Evolutionary conservation across 2,888 invertebrate genomes (phyloP), one percentile per base, ranked within the genome.

Genomic region (Drosophila pegasa): DNA sequence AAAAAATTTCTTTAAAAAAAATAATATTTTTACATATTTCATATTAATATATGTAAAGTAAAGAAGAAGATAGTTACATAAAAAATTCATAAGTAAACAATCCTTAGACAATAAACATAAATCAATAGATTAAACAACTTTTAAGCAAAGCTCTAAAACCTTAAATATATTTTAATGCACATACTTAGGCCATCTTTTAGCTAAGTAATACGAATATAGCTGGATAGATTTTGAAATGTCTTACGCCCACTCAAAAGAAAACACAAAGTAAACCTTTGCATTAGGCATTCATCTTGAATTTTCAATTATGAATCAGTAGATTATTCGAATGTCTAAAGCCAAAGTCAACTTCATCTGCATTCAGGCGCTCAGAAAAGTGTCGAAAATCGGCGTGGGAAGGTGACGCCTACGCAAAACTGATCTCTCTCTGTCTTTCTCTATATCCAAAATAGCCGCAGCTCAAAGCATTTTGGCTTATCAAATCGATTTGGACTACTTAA

Each of bases 391-490:
- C 73, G 82, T 82, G 80, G 87, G 82, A 71, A 52, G 61, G 37
- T 29, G 61, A 75, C 87, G 87, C 87, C 87, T 71, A 82, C 86
- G 56, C 66, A 20, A 27, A 48, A 52, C 33, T 16, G 27, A 43
- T 37, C 67, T 67, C 68, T 50, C 12, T 18, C 16, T n/a, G n/a
- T n/a, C n/a, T n/a, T n/a, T n/a, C n/a, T n/a, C n/a, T n/a, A n/a
- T n/a, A n/a, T n/a, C n/a, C 6, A 50, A 69, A 75, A 64, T 63
- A 59, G 74, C 59, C 62, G 63, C 65, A 64, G 63, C 64, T 63
- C 50, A 60, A 73, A 70, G 69, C 64, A 70, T 76, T 80, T 74
- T 78, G 65, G 66, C 68, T 87, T 83, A 83, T 83, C 87, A 75
- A 86, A 76, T 77, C 63, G 62, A 75, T 83, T 85, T 62, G 31